Percentiles rank a stretch among this genome's conserved stretches.
Conservation (phyloP, 2,888 invertebrate species). For the Pomacea canaliculata region DNA sequence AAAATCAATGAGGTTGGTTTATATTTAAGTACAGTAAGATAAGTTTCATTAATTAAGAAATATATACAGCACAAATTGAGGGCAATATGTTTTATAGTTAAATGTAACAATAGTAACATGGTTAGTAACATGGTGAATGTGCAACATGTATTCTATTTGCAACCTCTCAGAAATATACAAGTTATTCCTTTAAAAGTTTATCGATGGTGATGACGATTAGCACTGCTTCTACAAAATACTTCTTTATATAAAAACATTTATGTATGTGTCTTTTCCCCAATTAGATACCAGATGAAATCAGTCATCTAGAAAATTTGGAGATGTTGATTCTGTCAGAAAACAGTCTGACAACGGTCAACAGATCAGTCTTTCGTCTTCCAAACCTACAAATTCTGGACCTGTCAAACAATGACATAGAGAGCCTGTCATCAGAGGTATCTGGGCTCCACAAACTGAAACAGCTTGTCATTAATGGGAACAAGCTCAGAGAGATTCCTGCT, state of each 20-base stretch:
- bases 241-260: not conserved
- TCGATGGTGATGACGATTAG: too few relatives aligned
- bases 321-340: conserved; percentile 53
- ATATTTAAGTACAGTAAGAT: not conserved
- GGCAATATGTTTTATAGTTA: too few relatives aligned
- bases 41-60: too few relatives aligned
- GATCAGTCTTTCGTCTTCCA: conserved; percentile 45
- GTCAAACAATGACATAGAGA: conserved; percentile 58
- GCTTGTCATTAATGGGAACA: conserved; percentile 53
- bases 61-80: too few relatives aligned
- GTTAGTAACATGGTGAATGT: too few relatives aligned
- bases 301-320: conserved; percentile 48
- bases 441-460: conserved; percentile 47
- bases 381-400: conserved; percentile 52
- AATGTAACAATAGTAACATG: too few relatives aligned
- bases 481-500: conserved; percentile 49
- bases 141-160: too few relatives aligned
- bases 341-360: conserved; percentile 45
- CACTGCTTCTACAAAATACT: too few relatives aligned
- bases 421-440: conserved; percentile 49
- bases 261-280: conserved; percentile 2
- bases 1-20: conserved; percentile 38
- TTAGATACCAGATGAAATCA: conserved; percentile 53
- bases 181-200: too few relatives aligned
- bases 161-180: too few relatives aligned